Evolutionary conservation across 2,888 invertebrate species (phyloP), one percentile per base, ranked within the genome.

Genomic region (Tenthredo livida): DNA sequence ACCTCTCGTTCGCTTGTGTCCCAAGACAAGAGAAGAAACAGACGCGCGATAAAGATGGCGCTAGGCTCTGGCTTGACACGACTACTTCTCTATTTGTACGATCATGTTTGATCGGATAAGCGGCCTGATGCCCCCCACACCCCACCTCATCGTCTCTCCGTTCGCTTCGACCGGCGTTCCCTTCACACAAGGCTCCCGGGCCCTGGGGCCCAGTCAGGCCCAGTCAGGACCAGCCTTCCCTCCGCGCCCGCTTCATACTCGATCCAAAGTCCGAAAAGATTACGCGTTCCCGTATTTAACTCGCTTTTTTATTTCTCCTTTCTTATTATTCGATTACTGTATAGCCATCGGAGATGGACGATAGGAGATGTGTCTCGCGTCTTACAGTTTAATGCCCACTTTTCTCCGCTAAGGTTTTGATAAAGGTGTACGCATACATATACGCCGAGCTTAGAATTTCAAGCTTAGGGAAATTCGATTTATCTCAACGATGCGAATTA

Each of bases 101-200:
- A 88, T 87, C 87, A 86, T 87, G 88, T 88, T 88, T 88, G 88
- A 88, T 88, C 88, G 88, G 88, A 88, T 88, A 87, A 87, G 87
- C 88, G 87, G 87, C 86, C 87, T 85, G 86, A 83, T 83, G 87
- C 86, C 85, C 85, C 86, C 84, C 86, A 80, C 80, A 85, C 86
- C 85, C 85, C 75, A 37, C 84, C 85, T 65, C 54, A 43, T 85
- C 73, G 58, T 77, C 75, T 61, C 80, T 43, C 54, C 82, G 83
- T 84, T 50, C 77, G 84, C 58, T 82, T 84, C 84, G 67, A 84
- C 65, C 84, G 73, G 72, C 78, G 77, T 86, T 58, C 80, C 86
- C 73, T 84, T 80, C 77, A 83, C 50, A 85, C 78, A 82, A 83
- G 75, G 65, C 85, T 84, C 85, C 85, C 83, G 85, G 82, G 82